Conservation (phyloP, 2,113 vertebrate species). For the Forbesichthys agassizii region DNA sequence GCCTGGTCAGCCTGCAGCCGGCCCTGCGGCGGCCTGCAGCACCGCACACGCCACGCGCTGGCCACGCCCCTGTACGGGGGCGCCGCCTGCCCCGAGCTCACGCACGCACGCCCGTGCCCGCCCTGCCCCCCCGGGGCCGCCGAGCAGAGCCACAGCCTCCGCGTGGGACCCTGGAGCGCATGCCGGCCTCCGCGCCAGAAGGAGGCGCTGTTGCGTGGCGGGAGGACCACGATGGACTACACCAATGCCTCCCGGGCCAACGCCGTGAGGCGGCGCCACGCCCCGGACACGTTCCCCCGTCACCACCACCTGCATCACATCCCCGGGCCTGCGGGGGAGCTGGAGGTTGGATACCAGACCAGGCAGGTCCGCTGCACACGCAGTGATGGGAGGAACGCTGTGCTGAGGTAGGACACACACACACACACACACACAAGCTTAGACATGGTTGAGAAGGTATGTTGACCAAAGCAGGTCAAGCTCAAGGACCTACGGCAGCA, state of each 20-base stretch:
- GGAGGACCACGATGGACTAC: slow-evolving; percentile 80
- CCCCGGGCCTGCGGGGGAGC: slow-evolving; percentile 66
- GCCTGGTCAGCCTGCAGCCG: slow-evolving; percentile 85
- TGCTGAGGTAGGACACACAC: slow-evolving; percentile 83
- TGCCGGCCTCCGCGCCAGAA: slow-evolving; percentile 81
- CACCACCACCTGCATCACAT: slow-evolving; percentile 51
- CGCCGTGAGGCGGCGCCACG: slow-evolving; percentile 51
- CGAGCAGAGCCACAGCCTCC: slow-evolving; percentile 86
- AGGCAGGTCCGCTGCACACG: slow-evolving; percentile 86
- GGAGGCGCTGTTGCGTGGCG: slow-evolving; percentile 67
- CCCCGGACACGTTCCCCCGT: slow-evolving; percentile 52
- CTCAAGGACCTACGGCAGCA: too few species aligned
- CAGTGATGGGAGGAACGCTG: slow-evolving; percentile 82
- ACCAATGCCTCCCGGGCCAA: slow-evolving; percentile 74
- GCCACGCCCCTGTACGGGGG: slow-evolving; percentile 90
- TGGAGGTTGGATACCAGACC: slow-evolving; percentile 88
- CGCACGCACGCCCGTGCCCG: slow-evolving; percentile 81
- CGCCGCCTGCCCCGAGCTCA: slow-evolving; percentile 84
- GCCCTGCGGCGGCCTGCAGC: slow-evolving; percentile 80
- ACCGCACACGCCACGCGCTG: slow-evolving; percentile 82
- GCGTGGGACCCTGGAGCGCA: slow-evolving; percentile 85
- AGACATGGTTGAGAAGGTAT: too few species aligned
- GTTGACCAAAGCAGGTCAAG: too few species aligned
- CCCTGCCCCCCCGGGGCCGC: slow-evolving; percentile 81
- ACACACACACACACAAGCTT: too few species aligned